These are phyloP conservation scores for Lucilia cuprina DNA, from an alignment of 1,140 invertebrate genomes.

Conservation along the genomic window DNA sequence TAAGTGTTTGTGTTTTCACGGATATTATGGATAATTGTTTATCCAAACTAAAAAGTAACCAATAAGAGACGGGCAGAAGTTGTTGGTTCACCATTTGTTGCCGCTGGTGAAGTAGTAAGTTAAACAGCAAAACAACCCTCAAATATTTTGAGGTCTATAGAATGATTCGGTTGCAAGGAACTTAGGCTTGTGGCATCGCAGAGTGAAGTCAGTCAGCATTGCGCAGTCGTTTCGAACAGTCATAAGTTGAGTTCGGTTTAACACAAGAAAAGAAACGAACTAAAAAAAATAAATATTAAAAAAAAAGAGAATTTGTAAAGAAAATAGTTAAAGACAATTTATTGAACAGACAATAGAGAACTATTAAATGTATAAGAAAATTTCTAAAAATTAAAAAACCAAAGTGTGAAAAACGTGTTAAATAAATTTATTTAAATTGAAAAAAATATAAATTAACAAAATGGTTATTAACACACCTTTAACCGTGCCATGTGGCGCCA, in stretches of 20 bases:
- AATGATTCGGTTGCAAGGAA: constrained; percentile 49
- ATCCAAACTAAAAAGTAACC: background rate
- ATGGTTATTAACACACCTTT: constrained; percentile 36
- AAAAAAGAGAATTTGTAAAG: background rate
- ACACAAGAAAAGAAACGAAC: constrained; percentile 18
- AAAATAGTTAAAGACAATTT: constrained; percentile 11
- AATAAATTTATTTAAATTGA: background rate
- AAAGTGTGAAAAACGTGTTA: background rate
- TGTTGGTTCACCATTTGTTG: background rate
- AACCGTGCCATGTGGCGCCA: constrained; percentile 32
- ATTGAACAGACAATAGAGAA: background rate
- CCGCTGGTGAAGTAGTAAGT: no score
- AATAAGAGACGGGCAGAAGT: background rate
- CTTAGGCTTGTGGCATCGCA: constrained; percentile 47
- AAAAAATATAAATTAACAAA: background rate
- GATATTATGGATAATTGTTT: background rate
- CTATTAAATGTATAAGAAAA: background rate
- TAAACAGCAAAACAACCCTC: constrained; percentile 20
- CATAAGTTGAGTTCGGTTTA: constrained; percentile 42
- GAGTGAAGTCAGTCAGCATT: constrained; percentile 55
- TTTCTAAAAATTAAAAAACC: background rate
- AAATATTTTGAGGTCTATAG: background rate
- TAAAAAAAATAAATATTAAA: background rate
- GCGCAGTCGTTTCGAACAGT: constrained; percentile 61
- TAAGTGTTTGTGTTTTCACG: background rate